Percentiles rank a stretch among this genome's conserved stretches.
Conservation (phyloP, 2,797 vertebrate species). For the Euphonia xanthogaster region DNA sequence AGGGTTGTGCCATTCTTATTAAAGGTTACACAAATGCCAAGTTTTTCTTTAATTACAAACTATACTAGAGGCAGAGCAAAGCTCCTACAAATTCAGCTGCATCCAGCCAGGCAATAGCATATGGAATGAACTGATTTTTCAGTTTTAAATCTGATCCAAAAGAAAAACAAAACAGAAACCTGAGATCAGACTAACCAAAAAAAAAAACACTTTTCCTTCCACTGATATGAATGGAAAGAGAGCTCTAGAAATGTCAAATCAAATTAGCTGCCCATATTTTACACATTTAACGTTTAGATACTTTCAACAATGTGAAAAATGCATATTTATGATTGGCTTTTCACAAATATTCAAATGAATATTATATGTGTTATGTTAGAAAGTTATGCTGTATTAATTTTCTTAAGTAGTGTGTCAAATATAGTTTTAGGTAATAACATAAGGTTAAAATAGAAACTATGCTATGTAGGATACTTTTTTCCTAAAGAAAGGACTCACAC, state of each 20-base stretch:
- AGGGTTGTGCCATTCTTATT: not conserved
- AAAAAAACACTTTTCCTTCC: not conserved
- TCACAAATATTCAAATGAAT: too few species aligned
- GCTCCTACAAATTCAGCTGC: not conserved
- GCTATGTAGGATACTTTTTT: too few species aligned
- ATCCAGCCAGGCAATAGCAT: not conserved
- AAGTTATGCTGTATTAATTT: too few species aligned
- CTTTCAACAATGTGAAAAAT: not conserved
- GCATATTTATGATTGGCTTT: too few species aligned
- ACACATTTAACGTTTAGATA: not conserved
- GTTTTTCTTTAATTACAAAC: not conserved
- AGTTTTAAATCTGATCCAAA: not conserved
- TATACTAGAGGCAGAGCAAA: not conserved
- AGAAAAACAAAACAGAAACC: not conserved
- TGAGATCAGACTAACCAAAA: not conserved
- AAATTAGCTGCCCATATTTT: not conserved
- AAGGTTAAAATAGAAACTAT: too few species aligned
- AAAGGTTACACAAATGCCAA: not conserved
- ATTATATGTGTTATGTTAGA: too few species aligned
- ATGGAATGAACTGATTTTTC: not conserved
- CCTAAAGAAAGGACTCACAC: too few species aligned
- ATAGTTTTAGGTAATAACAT: too few species aligned
- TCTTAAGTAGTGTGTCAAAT: too few species aligned
- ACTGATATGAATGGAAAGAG: not conserved
- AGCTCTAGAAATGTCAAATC: not conserved